Base-by-base conservation (phyloP, 1,140 invertebrate species). In the Megalopta genalis region DNA sequence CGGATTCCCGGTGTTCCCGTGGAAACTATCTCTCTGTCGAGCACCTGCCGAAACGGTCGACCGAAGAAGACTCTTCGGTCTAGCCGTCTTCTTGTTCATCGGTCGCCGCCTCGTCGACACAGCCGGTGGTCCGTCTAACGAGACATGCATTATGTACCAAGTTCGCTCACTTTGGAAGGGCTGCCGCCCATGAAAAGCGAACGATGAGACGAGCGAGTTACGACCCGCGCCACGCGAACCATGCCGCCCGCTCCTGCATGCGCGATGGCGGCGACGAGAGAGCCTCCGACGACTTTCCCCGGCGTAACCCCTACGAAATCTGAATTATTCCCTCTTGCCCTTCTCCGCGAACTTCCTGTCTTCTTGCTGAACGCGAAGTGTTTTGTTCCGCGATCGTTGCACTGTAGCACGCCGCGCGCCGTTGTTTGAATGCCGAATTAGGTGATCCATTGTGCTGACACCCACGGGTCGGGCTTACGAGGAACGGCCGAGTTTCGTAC, bases 91-190 rank as follows among this genome's bases (percentile, higher is more conserved):
- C 67, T 84, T 82, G 68, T 76, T 78, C 79, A 49, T 68, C n/a
- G 23, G 46, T 16, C 21, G 46, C 21, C 32, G 64, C 16, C 25
- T 18, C 63, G 32, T 12, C n/a, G 49, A 23, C 37, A 73, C 62
- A 71, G 71, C 23, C 63, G 32, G 25, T 10, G 32, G 25, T 10
- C 46, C 70, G 27, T 77, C 65, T 86, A 87, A 88, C 82, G 84
- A 87, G 86, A 84, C 82, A 75, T 87, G 77, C 77, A 87, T 86
- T 85, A 87, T 81, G 81, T 75, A 87, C 79, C 74, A 82, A 86
- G 37, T 83, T 78, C 42, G 69, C 64, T 69, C 63, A 60, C 81
- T 74, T 77, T 63, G 32, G 52, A 52, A 32, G 42, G 46, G n/a
- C 27, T 25, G 39, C 27, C 16, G 23, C 14, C n/a, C n/a, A 2